Conservation (phyloP, 2,113 vertebrate species). For the Hippocampus mohnikei region DNA sequence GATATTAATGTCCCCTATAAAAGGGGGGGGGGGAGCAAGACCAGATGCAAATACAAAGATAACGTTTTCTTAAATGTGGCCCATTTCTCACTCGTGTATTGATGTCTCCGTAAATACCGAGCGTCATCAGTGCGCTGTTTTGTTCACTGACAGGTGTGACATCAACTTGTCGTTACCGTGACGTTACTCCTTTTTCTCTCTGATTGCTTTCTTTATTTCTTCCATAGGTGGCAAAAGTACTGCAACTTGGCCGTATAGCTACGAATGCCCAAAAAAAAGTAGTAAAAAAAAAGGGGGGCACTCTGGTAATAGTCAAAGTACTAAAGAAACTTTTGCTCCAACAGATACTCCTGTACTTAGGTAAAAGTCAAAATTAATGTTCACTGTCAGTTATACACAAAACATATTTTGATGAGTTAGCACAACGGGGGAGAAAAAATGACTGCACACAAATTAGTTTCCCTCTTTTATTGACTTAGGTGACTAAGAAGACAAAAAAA, state of each 20-base stretch:
- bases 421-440: no score
- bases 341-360: no score
- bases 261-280: neutral
- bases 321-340: no score
- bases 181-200: constrained; percentile 26
- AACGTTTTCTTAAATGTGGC: constrained; percentile 34
- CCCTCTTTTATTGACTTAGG: no score
- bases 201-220: constrained; percentile 29
- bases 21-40: constrained; percentile 28
- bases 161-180: constrained; percentile 37
- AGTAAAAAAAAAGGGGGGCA: neutral
- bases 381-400: no score
- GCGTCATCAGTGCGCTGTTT: constrained; percentile 10
- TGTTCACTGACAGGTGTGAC: constrained; percentile 37
- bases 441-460: no score
- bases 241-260: neutral
- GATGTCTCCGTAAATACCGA: constrained; percentile 22
- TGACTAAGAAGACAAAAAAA: no score
- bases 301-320: no score
- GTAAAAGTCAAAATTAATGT: no score
- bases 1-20: constrained; percentile 57
- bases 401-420: no score
- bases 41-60: constrained; percentile 55
- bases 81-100: constrained; percentile 15
- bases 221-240: neutral